Evolutionary conservation across 2,888 invertebrate genomes (phyloP).

Genomic region (Metopia argyrocephala): DNA sequence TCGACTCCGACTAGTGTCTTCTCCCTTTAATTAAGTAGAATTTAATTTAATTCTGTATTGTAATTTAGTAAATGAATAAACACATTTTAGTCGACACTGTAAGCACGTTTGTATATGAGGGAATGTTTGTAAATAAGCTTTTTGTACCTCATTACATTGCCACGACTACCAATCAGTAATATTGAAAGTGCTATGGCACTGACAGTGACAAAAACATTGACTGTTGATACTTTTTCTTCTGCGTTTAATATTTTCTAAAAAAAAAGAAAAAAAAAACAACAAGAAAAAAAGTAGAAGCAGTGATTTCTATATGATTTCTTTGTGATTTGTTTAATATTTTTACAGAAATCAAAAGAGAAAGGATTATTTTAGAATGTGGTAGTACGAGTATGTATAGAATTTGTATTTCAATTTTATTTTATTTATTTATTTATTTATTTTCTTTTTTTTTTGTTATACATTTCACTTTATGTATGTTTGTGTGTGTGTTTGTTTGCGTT

Average conservation of each 20-base stretch:
- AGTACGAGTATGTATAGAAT: neutral
- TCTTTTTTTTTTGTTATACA: neutral
- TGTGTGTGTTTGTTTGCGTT: neutral
- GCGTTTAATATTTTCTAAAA: slow-evolving; percentile 22
- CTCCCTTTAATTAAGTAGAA: too few species aligned
- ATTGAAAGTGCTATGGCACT: neutral
- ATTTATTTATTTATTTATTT: slow-evolving; percentile 1
- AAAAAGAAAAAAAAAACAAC: too few species aligned
- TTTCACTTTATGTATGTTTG: slow-evolving; percentile 7
- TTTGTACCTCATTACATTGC: neutral
- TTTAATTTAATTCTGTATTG: too few species aligned
- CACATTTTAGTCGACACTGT: neutral
- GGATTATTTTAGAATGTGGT: neutral
- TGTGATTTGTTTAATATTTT: neutral
- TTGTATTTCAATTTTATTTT: slow-evolving; percentile 2
- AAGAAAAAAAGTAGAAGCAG: too few species aligned
- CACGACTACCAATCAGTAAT: neutral
- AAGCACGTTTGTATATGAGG: neutral
- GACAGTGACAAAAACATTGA: neutral
- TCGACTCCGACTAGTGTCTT: too few species aligned
- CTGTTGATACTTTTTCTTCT: neutral
- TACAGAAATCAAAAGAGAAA: neutral
- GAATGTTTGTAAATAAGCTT: neutral
- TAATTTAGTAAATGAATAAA: too few species aligned
- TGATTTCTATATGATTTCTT: slow-evolving; percentile 33